Conservation (phyloP, 2,888 invertebrate genomes). For the Colletes collaris region DNA sequence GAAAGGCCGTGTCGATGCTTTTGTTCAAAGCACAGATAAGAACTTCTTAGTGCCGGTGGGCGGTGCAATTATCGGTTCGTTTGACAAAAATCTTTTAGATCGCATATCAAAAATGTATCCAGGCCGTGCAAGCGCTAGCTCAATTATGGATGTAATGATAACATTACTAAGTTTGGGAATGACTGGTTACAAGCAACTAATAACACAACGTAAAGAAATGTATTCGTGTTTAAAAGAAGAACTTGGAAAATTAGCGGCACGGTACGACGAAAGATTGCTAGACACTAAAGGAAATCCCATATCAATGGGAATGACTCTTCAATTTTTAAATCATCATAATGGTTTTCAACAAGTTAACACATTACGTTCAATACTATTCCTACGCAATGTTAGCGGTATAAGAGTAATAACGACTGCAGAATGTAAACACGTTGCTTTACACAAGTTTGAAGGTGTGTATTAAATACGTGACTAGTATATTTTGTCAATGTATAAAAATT, state of each 20-base stretch:
- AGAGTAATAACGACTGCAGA: slow-evolving; percentile 86
- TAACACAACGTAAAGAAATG: slow-evolving; percentile 86
- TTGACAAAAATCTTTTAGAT: slow-evolving; percentile 86
- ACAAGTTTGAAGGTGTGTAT: slow-evolving; percentile 85
- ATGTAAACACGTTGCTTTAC: slow-evolving; percentile 84
- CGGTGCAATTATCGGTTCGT: slow-evolving; percentile 90
- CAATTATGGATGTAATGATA: slow-evolving; percentile 90
- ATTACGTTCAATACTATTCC: slow-evolving; percentile 89
- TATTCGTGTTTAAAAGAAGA: slow-evolving; percentile 86
- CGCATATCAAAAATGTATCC: slow-evolving; percentile 88
- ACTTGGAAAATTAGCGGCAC: slow-evolving; percentile 85
- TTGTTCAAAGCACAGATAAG: slow-evolving; percentile 93
- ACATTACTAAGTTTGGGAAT: slow-evolving; percentile 89
- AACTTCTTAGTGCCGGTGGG: slow-evolving; percentile 94
- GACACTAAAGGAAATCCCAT: slow-evolving; percentile 88
- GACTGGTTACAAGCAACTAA: slow-evolving; percentile 86
- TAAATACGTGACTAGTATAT: not conserved
- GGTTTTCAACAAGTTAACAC: slow-evolving; percentile 84
- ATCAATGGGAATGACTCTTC: slow-evolving; percentile 86
- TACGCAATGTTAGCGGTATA: slow-evolving; percentile 89
- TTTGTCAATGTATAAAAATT: not conserved
- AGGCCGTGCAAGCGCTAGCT: slow-evolving; percentile 89
- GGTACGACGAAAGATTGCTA: slow-evolving; percentile 86
- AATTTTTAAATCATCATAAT: slow-evolving; percentile 78
- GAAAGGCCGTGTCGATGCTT: slow-evolving; percentile 89